Evolutionary conservation across 2,113 vertebrate species (phyloP), one percentile per base, ranked within the genome.

Genomic region (Heterotilapia buettikoferi): DNA sequence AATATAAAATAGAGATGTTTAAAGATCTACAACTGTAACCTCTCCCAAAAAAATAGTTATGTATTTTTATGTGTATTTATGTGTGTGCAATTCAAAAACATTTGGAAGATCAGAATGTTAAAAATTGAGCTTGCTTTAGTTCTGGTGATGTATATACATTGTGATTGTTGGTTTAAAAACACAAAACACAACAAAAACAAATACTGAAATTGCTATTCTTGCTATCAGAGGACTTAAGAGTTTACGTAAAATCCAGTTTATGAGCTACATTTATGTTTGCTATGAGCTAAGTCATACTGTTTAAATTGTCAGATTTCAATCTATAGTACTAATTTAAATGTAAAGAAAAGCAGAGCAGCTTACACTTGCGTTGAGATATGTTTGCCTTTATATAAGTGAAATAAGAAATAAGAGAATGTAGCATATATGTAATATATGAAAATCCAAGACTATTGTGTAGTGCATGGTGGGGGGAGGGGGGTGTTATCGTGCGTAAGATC

Each of bases 371-470:
- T 93, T 88, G 90, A 93, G 91, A 93, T 93, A 94, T 93, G 95
- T 96, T 96, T 96, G 96, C 93, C 93, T 96, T 96, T 95, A 96
- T 96, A 95, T 95, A 93, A 96, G 95, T 95, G 92, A 96, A 93
- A 92, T 96, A 95, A 94, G 93, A 96, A 96, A 92, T 95, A 97
- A 92, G 94, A 96, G 95, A 95, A 96, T 96, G 95, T 96, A 96
- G 95, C 95, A 96, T 96, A 96, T 94, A 94, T 94, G 94, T 95
- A 95, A 96, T 95, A 96, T 96, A 96, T 94, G 93, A 95, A 94
- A 94, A 95, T 88, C 86, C 89, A 94, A 93, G 94, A 94, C 91
- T 93, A 95, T 96, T 92, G 92, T 95, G 94, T 94, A 93, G 93
- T 96, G 96, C 96, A 96, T 96, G 95, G 93, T 92, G 91, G 93